Evolutionary conservation across 2,113 vertebrate genomes (phyloP), one percentile per base, ranked within the genome.

Genomic region (Rhinolophus sinicus): DNA sequence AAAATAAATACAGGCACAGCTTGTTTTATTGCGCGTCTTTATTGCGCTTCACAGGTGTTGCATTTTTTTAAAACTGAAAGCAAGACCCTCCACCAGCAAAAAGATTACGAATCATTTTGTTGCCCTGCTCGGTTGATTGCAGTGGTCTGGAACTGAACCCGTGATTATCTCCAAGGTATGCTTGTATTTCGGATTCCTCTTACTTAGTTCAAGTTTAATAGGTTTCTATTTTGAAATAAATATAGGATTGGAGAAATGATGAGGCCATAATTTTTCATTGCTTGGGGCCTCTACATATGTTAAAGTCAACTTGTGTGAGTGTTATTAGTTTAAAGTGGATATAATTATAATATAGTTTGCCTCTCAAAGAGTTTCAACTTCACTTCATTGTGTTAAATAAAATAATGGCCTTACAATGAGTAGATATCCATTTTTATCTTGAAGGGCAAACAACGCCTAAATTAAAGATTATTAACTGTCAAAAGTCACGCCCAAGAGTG

Each of bases 401-500:
- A 88, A 80, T 77, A 86, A 93, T 77, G 24, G 33, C 38, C 50
- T 89, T 44, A 30, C 33, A 95, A 97, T 92, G 40, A 93, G 72
- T 50, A 77, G 60, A 28, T 62, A 87, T 11, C 62, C 67, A 26
- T 77, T 90, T 96, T 96, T 80, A 75, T 87, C 78, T 96, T 64
- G 78, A 92, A 95, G 30, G 44, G 19, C 33, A 84, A 96, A 89
- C 24, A 88, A 73, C 77, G 62, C 12, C 67, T 91, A 73, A 91
- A 92, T 88, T 90, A 92, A 96, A 96, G 69, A 91, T 88, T 69
- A 95, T 75, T 94, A 88, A 88, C 64, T 77, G 30, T 75, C 69
- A 87, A 92, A 77, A 90, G 47, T 82, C 52, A 88, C 28, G 22
- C 40, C n/a, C 14, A 58, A 44, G 22, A 85, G 24, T 77, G 3